These are phyloP conservation scores for Pterophyllum scalare DNA, from an alignment of 2,113 vertebrate species.

Conservation along the genomic window DNA sequence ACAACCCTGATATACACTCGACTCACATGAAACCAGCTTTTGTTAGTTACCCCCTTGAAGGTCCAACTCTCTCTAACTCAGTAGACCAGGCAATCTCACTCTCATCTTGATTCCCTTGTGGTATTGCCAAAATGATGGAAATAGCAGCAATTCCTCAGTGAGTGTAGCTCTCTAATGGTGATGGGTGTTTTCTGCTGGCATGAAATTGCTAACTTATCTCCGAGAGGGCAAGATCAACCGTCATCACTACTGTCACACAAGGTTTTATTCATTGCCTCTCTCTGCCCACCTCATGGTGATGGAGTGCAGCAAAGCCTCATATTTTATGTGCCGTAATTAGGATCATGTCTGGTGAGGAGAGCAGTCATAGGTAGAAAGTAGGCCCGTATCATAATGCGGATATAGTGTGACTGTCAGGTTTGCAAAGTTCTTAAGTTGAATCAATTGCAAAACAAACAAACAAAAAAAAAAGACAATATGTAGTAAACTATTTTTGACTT, in stretches of 20 bases:
- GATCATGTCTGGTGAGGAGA: slow-evolving; percentile 51
- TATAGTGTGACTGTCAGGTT: neutral
- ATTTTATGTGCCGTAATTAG: slow-evolving; percentile 61
- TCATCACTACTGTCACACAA: slow-evolving; percentile 71
- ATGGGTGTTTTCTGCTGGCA: slow-evolving; percentile 72
- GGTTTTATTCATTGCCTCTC: slow-evolving; percentile 67
- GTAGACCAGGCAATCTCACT: slow-evolving; percentile 40
- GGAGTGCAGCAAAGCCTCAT: slow-evolving; percentile 51
- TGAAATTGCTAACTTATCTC: slow-evolving; percentile 75
- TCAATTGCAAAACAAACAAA: neutral
- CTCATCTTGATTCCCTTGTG: slow-evolving; percentile 60
- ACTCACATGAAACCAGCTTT: slow-evolving; percentile 5
- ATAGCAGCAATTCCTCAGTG: slow-evolving; percentile 62
- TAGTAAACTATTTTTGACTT: neutral
- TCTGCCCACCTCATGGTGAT: slow-evolving; percentile 61
- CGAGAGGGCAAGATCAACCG: slow-evolving; percentile 61
- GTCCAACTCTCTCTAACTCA: slow-evolving; percentile 20
- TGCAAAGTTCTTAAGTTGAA: neutral
- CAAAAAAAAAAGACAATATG: neutral
- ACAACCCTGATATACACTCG: neutral
- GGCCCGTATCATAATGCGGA: neutral
- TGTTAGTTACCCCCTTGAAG: slow-evolving; percentile 6
- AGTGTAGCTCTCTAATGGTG: slow-evolving; percentile 64
- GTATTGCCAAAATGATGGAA: slow-evolving; percentile 72
- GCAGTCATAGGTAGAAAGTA: slow-evolving; percentile 19